Evolutionary conservation across 2,888 invertebrate species (phyloP).

Genomic region (Ornithoptera alexandrae): DNA sequence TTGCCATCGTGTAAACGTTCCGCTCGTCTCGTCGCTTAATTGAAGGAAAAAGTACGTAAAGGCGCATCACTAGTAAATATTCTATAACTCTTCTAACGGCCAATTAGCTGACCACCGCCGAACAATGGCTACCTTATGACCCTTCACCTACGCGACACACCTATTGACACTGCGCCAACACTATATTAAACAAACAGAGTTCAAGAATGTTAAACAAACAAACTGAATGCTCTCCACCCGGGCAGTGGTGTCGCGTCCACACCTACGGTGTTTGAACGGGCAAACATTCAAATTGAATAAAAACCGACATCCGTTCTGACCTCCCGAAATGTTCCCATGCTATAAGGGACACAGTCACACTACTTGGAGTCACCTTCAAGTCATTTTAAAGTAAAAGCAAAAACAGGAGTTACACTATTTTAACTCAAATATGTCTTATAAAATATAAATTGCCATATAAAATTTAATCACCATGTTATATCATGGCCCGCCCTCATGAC

Average conservation of each 20-base stretch:
- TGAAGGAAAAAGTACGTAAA: neutral
- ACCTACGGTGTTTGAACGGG: conserved; percentile 60
- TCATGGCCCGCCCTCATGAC: too few species aligned
- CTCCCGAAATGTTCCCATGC: conserved; percentile 62
- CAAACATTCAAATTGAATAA: conserved; percentile 50
- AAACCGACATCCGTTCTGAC: conserved; percentile 46
- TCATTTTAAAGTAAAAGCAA: neutral
- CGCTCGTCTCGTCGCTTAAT: too few species aligned
- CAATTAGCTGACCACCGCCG: conserved; percentile 17
- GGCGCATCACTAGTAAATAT: neutral
- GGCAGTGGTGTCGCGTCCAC: conserved; percentile 58
- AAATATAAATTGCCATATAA: too few species aligned
- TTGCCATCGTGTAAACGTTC: too few species aligned
- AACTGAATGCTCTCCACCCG: conserved; percentile 48
- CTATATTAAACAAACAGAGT: conserved; percentile 29
- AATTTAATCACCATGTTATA: too few species aligned
- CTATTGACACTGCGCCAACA: conserved; percentile 30
- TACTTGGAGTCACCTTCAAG: too few species aligned
- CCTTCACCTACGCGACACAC: conserved; percentile 34
- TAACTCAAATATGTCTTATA: too few species aligned
- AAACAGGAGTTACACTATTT: neutral
- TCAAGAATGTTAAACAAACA: conserved; percentile 45
- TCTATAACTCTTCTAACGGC: conserved; percentile 8
- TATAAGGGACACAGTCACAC: conserved; percentile 7
- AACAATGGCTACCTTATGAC: conserved; percentile 26